Conservation (phyloP, 2,888 invertebrate species). For the Drosophila testacea region DNA sequence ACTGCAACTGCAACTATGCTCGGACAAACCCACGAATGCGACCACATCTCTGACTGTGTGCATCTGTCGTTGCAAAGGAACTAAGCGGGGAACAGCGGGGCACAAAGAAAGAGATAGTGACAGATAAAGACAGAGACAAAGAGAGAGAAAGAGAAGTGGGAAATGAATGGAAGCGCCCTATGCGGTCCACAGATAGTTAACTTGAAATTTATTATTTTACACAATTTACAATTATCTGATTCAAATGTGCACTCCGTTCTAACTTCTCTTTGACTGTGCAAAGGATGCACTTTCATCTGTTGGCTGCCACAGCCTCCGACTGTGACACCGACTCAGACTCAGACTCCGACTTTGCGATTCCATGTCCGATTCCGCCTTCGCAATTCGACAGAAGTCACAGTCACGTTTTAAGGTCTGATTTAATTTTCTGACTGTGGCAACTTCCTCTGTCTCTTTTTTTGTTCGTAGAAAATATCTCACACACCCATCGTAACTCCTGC, state of each 20-base stretch:
- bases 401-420: slow-evolving; percentile 69
- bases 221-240: slow-evolving; percentile 81
- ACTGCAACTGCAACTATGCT: slow-evolving; percentile 50
- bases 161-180: slow-evolving; percentile 63
- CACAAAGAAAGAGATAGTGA: slow-evolving; percentile 13
- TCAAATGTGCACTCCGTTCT: slow-evolving; percentile 66
- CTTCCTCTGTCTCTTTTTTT: slow-evolving; percentile 10
- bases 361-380: slow-evolving; percentile 31
- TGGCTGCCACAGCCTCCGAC: slow-evolving; percentile 30
- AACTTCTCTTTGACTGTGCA: slow-evolving; percentile 10
- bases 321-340: slow-evolving; percentile 13
- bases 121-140: slow-evolving; percentile 1
- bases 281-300: slow-evolving; percentile 58
- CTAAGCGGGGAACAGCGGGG: slow-evolving; percentile 27
- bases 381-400: slow-evolving; percentile 52
- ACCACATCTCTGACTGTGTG: slow-evolving; percentile 8
- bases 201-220: slow-evolving; percentile 81
- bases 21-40: slow-evolving; percentile 32
- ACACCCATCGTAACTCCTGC: slow-evolving; percentile 7
- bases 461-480: not conserved
- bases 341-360: not conserved
- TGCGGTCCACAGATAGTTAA: slow-evolving; percentile 79
- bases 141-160: not conserved
- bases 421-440: slow-evolving; percentile 51
- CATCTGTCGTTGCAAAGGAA: slow-evolving; percentile 4